phyloP scores from a whole-genome alignment of 2,888 invertebrate species.

The Nasonovia ribisnigri region DNA sequence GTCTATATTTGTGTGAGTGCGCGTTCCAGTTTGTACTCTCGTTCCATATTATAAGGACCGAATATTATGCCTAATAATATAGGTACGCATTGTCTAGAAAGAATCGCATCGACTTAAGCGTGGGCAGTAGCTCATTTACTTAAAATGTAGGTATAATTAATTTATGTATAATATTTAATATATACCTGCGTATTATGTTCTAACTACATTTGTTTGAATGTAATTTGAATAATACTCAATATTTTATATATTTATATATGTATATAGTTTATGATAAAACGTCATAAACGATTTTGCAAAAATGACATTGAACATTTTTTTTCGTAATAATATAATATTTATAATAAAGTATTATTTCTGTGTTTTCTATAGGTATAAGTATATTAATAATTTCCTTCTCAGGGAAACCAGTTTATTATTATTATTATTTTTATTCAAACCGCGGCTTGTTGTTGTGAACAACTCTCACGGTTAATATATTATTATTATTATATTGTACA shows the following conservation, averaged over 20 bases:
- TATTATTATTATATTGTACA: constrained; percentile 6
- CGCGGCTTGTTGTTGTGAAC: constrained; percentile 7
- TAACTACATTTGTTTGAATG: not conserved
- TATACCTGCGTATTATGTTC: not conserved
- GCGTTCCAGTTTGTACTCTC: not conserved
- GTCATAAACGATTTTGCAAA: constrained; percentile 39
- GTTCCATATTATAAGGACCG: not conserved
- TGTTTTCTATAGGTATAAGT: not conserved
- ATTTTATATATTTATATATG: not conserved
- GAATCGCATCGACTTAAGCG: not conserved
- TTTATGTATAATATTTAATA: not conserved
- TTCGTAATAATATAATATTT: constrained; percentile 15
- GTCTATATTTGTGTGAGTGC: not conserved
- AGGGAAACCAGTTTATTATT: constrained; percentile 37
- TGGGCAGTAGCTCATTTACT: not conserved
- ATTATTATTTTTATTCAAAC: constrained; percentile 21
- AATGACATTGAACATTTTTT: constrained; percentile 52
- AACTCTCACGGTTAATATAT: constrained; percentile 36
- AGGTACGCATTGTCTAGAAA: not conserved
- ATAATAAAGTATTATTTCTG: constrained; percentile 26
- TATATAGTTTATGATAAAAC: not conserved
- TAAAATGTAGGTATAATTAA: not conserved
- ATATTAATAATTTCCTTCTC: constrained; percentile 25
- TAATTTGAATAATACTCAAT: constrained; percentile 15
- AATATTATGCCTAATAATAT: not conserved